Conservation (phyloP, 2,113 vertebrate species). For the Sinocyclocheilus grahami region DNA sequence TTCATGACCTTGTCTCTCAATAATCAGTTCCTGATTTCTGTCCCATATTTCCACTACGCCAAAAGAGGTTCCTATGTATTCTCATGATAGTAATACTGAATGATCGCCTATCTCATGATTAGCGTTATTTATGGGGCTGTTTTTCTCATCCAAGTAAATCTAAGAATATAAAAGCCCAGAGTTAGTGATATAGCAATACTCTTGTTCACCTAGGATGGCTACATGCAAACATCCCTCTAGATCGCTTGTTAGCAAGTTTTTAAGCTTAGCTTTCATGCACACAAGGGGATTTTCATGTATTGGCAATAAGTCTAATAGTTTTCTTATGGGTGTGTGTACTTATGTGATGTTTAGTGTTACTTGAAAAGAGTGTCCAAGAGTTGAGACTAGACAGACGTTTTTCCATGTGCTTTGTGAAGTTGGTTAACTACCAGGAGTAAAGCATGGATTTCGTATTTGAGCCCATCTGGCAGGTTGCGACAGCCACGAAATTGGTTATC, state of each 20-base stretch:
- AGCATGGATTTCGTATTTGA: slow-evolving; percentile 8
- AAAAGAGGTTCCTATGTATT: slow-evolving; percentile 27
- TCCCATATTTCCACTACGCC: slow-evolving; percentile 15
- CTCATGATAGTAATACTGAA: too few relatives aligned
- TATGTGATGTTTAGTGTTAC: not conserved
- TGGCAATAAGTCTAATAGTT: not conserved
- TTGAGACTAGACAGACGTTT: not conserved
- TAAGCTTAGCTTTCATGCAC: not conserved
- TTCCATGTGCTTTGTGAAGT: not conserved
- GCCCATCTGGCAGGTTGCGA: slow-evolving; percentile 1
- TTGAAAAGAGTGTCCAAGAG: not conserved
- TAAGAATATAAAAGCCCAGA: not conserved
- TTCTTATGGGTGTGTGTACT: not conserved
- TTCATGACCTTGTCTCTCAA: slow-evolving; percentile 8
- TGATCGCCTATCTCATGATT: slow-evolving; percentile 13
- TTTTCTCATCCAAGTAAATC: not conserved
- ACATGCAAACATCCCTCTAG: not conserved
- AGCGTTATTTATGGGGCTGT: not conserved
- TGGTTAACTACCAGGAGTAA: slow-evolving; percentile 23
- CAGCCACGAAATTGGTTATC: not conserved
- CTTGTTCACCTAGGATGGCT: not conserved
- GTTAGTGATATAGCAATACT: not conserved
- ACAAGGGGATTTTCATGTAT: not conserved
- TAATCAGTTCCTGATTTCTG: slow-evolving; percentile 45
- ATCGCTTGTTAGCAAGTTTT: not conserved